Conservation (phyloP, 2,888 invertebrate genomes). For the Neoascia interrupta region DNA sequence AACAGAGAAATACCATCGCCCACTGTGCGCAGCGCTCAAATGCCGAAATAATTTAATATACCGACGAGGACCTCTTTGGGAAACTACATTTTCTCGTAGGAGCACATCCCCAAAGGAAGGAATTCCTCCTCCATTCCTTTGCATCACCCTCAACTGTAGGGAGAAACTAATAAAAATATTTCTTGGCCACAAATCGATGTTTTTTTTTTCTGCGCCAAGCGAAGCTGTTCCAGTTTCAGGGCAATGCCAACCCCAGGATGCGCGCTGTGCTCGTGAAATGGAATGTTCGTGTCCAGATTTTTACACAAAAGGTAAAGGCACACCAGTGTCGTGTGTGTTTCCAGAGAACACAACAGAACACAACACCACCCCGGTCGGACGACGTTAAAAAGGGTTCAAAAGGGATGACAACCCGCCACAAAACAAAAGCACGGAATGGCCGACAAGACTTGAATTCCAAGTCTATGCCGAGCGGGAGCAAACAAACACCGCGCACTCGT, state of each 20-base stretch:
- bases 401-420: conserved; percentile 31
- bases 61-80: too few relatives aligned
- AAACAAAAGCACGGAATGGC: neutral
- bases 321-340: neutral
- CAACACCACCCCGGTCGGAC: neutral
- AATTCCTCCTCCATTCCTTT: too few relatives aligned
- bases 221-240: neutral
- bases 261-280: neutral
- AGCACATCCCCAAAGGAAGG: too few relatives aligned
- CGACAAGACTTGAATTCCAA: conserved; percentile 1
- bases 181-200: conserved; percentile 31
- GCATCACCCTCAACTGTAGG: too few relatives aligned
- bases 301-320: conserved; percentile 4
- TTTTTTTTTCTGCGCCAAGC: neutral
- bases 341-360: neutral
- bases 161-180: conserved; percentile 40
- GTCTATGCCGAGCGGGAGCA: neutral
- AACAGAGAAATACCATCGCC: too few relatives aligned
- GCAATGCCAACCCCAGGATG: neutral
- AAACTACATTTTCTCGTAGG: too few relatives aligned
- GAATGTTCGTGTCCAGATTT: conserved; percentile 40
- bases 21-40: too few relatives aligned
- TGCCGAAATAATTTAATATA: too few relatives aligned
- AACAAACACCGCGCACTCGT: conserved; percentile 8
- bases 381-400: conserved; percentile 29